These are phyloP conservation scores for Magallana gigas DNA, from an alignment of 1,140 invertebrate species.

Conservation along the genomic window DNA sequence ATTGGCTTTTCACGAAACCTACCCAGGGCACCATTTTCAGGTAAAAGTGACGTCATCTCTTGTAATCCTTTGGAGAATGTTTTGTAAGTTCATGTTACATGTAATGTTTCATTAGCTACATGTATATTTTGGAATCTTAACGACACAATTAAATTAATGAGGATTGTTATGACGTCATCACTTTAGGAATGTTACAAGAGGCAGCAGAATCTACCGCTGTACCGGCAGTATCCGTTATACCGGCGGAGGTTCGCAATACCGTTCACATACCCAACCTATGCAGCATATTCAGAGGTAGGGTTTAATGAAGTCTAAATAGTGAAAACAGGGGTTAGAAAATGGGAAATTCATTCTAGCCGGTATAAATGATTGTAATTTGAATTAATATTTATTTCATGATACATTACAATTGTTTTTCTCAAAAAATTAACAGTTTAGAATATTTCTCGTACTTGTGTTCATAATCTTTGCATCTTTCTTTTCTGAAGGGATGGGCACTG, in stretches of 20 bases:
- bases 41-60: constrained; percentile 13
- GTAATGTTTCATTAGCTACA: too few relatives aligned
- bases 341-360: too few relatives aligned
- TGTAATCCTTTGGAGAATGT: not conserved
- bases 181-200: constrained; percentile 64
- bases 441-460: not conserved
- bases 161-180: not conserved
- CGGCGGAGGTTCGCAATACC: constrained; percentile 74
- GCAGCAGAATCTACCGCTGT: constrained; percentile 68
- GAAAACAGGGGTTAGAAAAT: too few relatives aligned
- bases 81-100: not conserved
- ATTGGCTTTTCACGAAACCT: constrained; percentile 77
- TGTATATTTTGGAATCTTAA: too few relatives aligned
- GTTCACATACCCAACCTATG: constrained; percentile 78
- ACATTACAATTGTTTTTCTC: too few relatives aligned
- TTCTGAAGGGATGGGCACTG: constrained; percentile 76
- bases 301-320: not conserved
- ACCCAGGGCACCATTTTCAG: constrained; percentile 79
- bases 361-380: too few relatives aligned
- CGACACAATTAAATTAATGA: not conserved
- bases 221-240: constrained; percentile 69
- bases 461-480: not conserved
- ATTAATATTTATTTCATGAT: too few relatives aligned
- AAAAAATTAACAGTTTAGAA: too few relatives aligned
- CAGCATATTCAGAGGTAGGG: constrained; percentile 77